phyloP scores from a whole-genome alignment of 2,797 vertebrate species.

The Peromyscus attwateri region DNA sequence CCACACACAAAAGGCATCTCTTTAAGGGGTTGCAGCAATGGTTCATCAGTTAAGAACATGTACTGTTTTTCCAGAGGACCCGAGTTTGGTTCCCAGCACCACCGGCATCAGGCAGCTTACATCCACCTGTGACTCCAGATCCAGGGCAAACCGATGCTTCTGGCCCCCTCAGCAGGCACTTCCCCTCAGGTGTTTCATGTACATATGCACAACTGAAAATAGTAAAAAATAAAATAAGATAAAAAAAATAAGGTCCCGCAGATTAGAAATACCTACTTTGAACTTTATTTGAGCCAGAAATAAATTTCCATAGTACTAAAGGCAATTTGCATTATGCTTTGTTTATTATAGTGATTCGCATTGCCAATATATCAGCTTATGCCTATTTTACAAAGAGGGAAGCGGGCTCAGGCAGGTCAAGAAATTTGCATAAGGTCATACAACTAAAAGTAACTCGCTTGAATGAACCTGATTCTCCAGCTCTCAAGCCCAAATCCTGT shows the following conservation, averaged over 20 bases:
- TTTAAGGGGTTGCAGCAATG: background rate
- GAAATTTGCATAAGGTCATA: slow-evolving; percentile 18
- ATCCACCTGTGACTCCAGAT: too few species aligned
- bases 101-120: background rate
- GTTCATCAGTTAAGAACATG: background rate
- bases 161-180: background rate
- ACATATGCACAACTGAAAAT: background rate
- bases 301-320: background rate
- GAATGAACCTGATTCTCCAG: background rate
- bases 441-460: background rate
- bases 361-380: background rate
- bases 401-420: background rate
- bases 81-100: background rate
- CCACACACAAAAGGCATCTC: background rate
- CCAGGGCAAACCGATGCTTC: background rate
- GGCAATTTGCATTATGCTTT: background rate
- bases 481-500: background rate
- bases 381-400: background rate
- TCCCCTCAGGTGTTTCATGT: too few species aligned
- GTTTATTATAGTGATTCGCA: background rate
- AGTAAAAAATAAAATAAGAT: too few species aligned
- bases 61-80: background rate
- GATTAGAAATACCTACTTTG: background rate
- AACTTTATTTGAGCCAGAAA: slow-evolving; percentile 8
- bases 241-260: background rate